phyloP scores from a whole-genome alignment of 2,113 vertebrate genomes.

The Rhegmatorhina hoffmannsi region DNA sequence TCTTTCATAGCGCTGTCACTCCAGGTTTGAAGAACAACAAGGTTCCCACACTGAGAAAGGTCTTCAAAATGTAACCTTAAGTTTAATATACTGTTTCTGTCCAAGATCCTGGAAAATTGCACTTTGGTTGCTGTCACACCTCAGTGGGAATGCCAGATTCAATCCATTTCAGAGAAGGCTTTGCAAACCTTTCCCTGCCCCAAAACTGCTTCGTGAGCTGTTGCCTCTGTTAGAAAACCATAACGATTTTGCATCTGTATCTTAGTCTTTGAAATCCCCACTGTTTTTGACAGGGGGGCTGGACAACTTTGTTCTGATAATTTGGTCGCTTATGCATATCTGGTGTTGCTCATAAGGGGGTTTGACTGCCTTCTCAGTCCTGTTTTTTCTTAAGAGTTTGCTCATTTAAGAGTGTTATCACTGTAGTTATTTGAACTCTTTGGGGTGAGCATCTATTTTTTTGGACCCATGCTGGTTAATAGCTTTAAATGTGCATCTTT shows the following conservation, averaged over 20 bases:
- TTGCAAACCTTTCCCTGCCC: background rate
- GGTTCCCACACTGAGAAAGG: background rate
- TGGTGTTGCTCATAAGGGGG: rapidly evolving
- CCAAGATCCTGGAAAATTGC: background rate
- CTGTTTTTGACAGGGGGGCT: background rate
- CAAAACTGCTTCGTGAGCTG: background rate
- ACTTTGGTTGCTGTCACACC: background rate
- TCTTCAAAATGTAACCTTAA: background rate
- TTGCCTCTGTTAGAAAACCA: background rate
- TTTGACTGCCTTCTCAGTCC: background rate
- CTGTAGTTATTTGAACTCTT: background rate
- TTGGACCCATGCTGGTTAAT: background rate
- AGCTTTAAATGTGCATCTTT: background rate
- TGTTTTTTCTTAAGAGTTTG: background rate
- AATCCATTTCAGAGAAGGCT: background rate
- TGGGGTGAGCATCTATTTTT: background rate
- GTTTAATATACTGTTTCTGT: background rate
- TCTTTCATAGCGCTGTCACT: background rate
- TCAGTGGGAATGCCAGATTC: conserved; percentile 5
- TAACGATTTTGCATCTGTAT: background rate
- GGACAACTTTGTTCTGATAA: background rate
- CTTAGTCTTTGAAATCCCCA: background rate
- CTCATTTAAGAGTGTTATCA: rapidly evolving
- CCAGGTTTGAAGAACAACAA: background rate
- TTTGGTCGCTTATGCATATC: background rate